A percentile compares a stretch with the other conserved stretches of the same genome.
phyloP scores from a whole-genome alignment of 2,797 vertebrate genomes.

The Oreochromis grahami region DNA sequence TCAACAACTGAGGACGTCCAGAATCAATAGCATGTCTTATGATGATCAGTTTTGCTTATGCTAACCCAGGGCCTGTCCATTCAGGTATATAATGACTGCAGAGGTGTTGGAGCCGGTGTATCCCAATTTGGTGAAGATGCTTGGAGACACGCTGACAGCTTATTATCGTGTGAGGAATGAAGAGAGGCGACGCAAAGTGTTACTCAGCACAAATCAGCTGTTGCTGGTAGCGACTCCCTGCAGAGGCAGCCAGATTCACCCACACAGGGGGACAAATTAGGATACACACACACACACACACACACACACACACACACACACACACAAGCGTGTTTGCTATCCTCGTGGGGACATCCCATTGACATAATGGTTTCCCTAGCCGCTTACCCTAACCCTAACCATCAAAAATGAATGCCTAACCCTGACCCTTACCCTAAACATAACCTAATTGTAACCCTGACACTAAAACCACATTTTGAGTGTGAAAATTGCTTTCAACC shows the following conservation, averaged over 20 bases:
- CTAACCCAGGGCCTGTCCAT: constrained; percentile 21
- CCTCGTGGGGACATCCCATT: too few species aligned
- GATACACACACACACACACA: neutral
- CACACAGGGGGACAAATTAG: constrained; percentile 34
- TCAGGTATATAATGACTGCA: constrained; percentile 48
- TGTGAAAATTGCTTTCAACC: too few species aligned
- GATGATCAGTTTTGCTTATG: constrained; percentile 42
- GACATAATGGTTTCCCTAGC: too few species aligned
- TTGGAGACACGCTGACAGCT: constrained; percentile 55
- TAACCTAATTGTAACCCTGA: too few species aligned
- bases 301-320: neutral
- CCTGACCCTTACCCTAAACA: too few species aligned
- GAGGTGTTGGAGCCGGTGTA: constrained; percentile 22
- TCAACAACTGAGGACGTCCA: neutral
- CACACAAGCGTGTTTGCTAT: too few species aligned
- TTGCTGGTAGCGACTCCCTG: constrained; percentile 36
- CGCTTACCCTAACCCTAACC: too few species aligned
- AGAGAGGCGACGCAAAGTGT: constrained; percentile 29
- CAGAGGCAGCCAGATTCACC: constrained; percentile 33
- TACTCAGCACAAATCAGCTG: constrained; percentile 66
- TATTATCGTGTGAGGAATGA: constrained; percentile 57
- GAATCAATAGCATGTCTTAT: constrained; percentile 39
- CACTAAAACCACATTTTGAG: too few species aligned
- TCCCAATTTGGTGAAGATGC: constrained; percentile 37
- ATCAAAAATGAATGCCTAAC: too few species aligned